Percentiles rank a stretch among this genome's conserved stretches.
Evolutionary conservation across 2,113 vertebrate species (phyloP).

Genomic region (Rhea americana): DNA sequence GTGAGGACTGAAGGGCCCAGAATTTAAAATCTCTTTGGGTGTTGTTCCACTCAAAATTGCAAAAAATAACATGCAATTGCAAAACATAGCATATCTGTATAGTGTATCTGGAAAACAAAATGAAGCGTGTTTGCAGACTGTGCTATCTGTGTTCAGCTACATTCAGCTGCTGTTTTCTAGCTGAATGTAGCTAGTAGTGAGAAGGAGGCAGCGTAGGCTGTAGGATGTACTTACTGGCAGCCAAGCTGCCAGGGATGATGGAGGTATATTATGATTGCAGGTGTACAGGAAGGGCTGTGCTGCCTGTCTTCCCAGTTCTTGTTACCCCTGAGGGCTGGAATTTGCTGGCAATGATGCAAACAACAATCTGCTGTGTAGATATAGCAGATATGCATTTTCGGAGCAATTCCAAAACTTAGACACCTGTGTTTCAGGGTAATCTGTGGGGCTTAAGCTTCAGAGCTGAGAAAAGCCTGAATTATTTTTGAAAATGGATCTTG

Average conservation of each 20-base stretch:
- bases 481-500: neutral
- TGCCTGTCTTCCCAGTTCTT: neutral
- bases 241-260: fast-evolving
- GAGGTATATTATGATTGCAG: neutral
- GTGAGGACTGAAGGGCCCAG: neutral
- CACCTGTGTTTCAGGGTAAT: neutral
- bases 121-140: neutral
- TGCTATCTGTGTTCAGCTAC: no score
- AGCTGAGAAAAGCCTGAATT: neutral
- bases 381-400: neutral
- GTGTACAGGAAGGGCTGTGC: neutral
- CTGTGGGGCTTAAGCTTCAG: neutral
- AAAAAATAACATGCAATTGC: neutral
- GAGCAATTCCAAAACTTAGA: neutral
- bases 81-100: fast-evolving
- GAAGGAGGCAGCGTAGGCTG: neutral
- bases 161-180: neutral
- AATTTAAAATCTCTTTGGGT: neutral
- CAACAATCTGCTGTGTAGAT: neutral
- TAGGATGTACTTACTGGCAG: fast-evolving
- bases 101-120: neutral
- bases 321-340: neutral
- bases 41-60: neutral
- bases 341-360: neutral
- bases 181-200: neutral